phyloP scores from a whole-genome alignment of 2,113 vertebrate genomes.

The Meles meles region DNA sequence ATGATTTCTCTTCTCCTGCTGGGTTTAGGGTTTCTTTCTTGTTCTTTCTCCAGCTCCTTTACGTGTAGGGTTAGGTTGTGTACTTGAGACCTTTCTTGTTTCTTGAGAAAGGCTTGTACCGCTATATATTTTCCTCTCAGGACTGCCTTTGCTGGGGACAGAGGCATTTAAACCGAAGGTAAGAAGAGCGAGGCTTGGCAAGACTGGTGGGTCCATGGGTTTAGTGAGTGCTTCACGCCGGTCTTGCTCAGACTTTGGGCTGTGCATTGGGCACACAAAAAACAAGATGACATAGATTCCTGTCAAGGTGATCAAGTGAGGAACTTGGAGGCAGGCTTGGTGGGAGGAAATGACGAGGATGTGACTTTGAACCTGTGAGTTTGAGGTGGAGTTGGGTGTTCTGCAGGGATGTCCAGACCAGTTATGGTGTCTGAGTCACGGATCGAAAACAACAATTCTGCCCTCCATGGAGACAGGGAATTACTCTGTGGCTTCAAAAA shows the following conservation, averaged over 20 bases:
- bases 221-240: accelerated
- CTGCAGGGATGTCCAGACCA: neutral
- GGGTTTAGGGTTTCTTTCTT: no score
- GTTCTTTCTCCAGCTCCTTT: no score
- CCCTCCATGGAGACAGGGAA: neutral
- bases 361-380: neutral
- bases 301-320: neutral
- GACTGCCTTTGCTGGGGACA: no score
- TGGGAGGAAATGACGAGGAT: neutral
- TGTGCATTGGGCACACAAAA: neutral
- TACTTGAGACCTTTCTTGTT: no score
- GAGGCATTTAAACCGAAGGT: neutral
- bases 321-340: neutral
- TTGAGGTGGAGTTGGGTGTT: neutral
- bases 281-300: neutral
- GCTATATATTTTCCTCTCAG: no score
- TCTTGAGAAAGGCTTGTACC: no score
- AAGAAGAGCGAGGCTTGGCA: accelerated
- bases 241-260: neutral
- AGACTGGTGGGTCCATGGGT: accelerated
- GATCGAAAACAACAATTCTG: neutral
- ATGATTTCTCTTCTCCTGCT: no score
- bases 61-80: no score
- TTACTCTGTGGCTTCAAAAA: neutral
- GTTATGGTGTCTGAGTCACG: neutral